Evolutionary conservation across 2,113 vertebrate genomes (phyloP), one percentile per base, ranked within the genome.

Genomic region (Clarias macrocephalus): DNA sequence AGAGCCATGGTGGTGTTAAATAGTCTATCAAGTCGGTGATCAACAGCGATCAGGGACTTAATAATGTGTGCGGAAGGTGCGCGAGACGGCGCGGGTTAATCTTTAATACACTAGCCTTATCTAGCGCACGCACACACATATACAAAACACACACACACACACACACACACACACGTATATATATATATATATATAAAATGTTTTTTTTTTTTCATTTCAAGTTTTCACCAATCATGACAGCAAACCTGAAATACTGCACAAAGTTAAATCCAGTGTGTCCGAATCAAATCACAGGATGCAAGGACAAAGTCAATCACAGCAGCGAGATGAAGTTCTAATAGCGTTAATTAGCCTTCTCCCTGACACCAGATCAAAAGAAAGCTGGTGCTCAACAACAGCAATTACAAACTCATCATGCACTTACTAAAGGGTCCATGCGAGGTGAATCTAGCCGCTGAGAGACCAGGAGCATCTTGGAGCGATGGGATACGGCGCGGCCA

Each of bases 401-500:
- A 83, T 90, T 84, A 81, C 33, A 92, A 91, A 82, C 84, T 85
- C 72, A 48, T 85, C 72, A 48, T 85, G 48, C 90, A 91, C 91
- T 92, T 90, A 92, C 92, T 89, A 90, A 94, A 65, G 95, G 95
- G 94, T 97, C 95, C 93, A 93, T 95, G 89, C 95, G 95, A 93
- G 94, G 95, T 94, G 95, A 94, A 93, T 95, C 94, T 93, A 95
- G 92, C 94, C 95, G 94, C 95, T 95, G 94, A 92, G 95, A 96
- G 94, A 96, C 95, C 91, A 96, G 95, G 91, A 94, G 95, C 95
- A 94, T 95, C 95, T 94, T 94, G 95, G 91, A 92, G 89, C 91
- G 92, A 60, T 80, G 92, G 93, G 91, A 92, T 88, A 92, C 93
- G 92, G 83, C 93, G 93, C 90, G 92, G 91, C 88, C 85, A 86